These are phyloP conservation scores for Machaerirhynchus nigripectus DNA, from an alignment of 2,113 vertebrate genomes.

Conservation along the genomic window DNA sequence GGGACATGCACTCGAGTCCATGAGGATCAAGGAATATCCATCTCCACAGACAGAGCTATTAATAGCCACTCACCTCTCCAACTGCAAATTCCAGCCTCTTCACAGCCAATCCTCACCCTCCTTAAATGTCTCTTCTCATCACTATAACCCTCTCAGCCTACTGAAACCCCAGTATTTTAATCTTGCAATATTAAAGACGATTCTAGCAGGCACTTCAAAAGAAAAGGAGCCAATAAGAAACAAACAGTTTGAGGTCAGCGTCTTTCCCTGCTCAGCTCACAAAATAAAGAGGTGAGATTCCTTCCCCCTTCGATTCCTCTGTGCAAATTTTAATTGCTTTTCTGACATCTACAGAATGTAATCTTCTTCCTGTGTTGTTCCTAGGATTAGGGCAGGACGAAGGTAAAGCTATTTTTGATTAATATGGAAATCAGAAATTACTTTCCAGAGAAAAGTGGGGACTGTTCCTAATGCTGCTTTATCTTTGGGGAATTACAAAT, in stretches of 20 bases:
- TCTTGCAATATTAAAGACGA: neutral
- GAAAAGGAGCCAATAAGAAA: neutral
- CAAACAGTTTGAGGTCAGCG: slow-evolving; percentile 16
- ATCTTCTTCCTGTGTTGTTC: slow-evolving; percentile 59
- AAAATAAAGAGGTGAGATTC: slow-evolving; percentile 21
- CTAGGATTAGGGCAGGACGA: slow-evolving; percentile 59
- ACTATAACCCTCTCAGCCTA: neutral
- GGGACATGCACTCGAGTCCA: neutral
- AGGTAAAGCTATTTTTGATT: slow-evolving; percentile 71
- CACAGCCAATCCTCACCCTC: neutral
- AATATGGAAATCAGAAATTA: slow-evolving; percentile 73
- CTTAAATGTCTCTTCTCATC: neutral
- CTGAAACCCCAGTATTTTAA: neutral
- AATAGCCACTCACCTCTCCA: neutral
- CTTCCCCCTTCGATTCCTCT: neutral
- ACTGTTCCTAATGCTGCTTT: slow-evolving; percentile 31
- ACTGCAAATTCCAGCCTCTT: neutral
- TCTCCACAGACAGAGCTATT: neutral
- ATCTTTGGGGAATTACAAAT: slow-evolving; percentile 49
- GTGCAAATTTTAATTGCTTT: slow-evolving; percentile 68
- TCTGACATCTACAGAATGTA: slow-evolving; percentile 51
- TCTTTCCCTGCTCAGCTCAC: neutral
- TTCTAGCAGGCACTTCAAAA: neutral
- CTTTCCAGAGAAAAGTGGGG: slow-evolving; percentile 42
- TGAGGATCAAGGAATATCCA: neutral